Evolutionary conservation across 2,113 vertebrate genomes (phyloP).

Genomic region (Xiphorhynchus elegans): DNA sequence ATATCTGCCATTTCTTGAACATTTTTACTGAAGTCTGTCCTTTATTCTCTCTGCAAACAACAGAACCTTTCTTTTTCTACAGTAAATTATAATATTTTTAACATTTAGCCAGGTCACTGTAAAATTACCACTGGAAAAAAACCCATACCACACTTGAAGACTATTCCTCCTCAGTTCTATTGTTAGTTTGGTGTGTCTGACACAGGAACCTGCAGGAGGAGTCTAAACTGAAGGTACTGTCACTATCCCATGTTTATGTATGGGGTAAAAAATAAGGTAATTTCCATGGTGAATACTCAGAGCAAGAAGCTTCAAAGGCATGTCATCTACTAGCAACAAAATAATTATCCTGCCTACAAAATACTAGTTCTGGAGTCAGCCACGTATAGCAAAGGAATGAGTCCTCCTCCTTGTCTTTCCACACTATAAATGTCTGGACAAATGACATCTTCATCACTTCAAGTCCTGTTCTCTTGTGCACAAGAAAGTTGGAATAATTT

Average conservation of each 20-base stretch:
- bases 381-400: accelerated
- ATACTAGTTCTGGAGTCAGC: not conserved
- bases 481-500: not conserved
- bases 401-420: not conserved
- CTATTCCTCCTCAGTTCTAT: not conserved
- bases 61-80: not conserved
- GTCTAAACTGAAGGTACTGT: not conserved
- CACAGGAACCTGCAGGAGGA: accelerated
- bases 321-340: not conserved
- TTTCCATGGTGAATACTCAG: not conserved
- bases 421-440: not conserved
- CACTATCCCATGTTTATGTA: not conserved
- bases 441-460: not conserved
- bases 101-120: not conserved
- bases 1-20: not conserved
- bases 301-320: not conserved
- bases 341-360: not conserved
- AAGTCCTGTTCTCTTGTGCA: not conserved
- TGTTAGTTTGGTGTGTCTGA: not conserved
- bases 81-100: not conserved
- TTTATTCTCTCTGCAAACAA: not conserved
- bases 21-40: not conserved
- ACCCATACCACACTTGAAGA: not conserved
- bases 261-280: not conserved
- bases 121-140: not conserved